phyloP scores from a whole-genome alignment of 2,797 vertebrate genomes.

The Vipera latastei region DNA sequence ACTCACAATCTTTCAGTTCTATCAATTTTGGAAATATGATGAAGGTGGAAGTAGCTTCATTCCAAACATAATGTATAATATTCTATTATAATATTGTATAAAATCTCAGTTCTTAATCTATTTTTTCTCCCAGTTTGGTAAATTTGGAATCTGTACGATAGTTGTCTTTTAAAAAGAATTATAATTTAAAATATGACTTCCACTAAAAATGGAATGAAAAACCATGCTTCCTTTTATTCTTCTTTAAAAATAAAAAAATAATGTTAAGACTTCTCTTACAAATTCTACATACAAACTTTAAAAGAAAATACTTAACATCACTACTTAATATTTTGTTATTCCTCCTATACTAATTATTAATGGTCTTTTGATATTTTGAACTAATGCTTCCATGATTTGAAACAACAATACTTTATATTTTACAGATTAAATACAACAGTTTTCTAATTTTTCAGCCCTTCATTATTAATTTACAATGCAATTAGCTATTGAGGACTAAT shows the following conservation, averaged over 20 bases:
- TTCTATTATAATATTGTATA: too few relatives aligned
- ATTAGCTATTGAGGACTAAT: constrained; percentile 65
- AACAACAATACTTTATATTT: constrained; percentile 14
- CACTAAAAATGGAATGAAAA: constrained; percentile 15
- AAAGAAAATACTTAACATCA: background rate
- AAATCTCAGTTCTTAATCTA: background rate
- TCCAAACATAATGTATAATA: background rate
- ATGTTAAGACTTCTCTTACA: constrained; percentile 2
- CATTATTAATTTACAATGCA: constrained; percentile 31
- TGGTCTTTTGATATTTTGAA: background rate
- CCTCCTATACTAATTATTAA: constrained; percentile 23
- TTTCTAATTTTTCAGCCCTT: constrained; percentile 29
- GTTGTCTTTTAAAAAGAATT: background rate
- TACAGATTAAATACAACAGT: constrained; percentile 13
- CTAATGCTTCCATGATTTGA: background rate
- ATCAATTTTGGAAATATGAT: background rate
- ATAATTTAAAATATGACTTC: constrained; percentile 9
- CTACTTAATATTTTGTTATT: constrained; percentile 15
- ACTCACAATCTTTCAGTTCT: background rate
- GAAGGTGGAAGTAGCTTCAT: background rate
- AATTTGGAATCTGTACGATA: background rate
- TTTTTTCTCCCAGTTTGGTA: background rate
- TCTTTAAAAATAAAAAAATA: background rate
- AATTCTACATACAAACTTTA: constrained; percentile 19
- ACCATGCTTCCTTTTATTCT: constrained; percentile 18